Evolutionary conservation across 1,140 invertebrate genomes (phyloP).

Genomic region (Mercenaria mercenaria): DNA sequence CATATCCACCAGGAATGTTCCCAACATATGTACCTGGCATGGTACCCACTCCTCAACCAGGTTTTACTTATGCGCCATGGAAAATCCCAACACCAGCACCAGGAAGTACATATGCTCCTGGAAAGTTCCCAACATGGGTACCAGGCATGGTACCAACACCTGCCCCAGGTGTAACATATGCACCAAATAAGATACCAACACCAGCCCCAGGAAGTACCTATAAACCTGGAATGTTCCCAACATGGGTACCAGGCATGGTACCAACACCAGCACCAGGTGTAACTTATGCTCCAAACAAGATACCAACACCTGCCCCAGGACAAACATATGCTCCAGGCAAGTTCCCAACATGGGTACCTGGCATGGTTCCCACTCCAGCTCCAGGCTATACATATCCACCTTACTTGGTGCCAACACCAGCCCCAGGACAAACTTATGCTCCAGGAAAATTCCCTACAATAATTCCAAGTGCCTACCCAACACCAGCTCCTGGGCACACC

Average conservation of each 20-base stretch:
- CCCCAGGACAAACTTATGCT: slow-evolving; percentile 45
- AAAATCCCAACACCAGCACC: slow-evolving; percentile 48
- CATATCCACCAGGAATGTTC: slow-evolving; percentile 66
- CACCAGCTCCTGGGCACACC: slow-evolving; percentile 8
- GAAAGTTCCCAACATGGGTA: slow-evolving; percentile 54
- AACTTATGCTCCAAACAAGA: slow-evolving; percentile 54
- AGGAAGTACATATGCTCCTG: slow-evolving; percentile 56
- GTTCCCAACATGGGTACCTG: slow-evolving; percentile 34
- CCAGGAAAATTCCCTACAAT: slow-evolving; percentile 57
- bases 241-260: slow-evolving; percentile 59
- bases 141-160: slow-evolving; percentile 59
- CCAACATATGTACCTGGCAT: slow-evolving; percentile 65
- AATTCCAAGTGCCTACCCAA: slow-evolving; percentile 11
- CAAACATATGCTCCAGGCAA: slow-evolving; percentile 72
- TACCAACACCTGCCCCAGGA: slow-evolving; percentile 70
- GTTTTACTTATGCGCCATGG: slow-evolving; percentile 56
- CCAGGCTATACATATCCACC: slow-evolving; percentile 66
- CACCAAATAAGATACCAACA: slow-evolving; percentile 69
- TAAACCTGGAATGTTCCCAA: slow-evolving; percentile 63
- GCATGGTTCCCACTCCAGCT: slow-evolving; percentile 59
- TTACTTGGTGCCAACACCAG: slow-evolving; percentile 42
- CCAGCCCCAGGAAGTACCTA: slow-evolving; percentile 68
- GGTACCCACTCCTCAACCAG: slow-evolving; percentile 66
- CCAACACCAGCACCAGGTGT: slow-evolving; percentile 65
- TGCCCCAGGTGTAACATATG: slow-evolving; percentile 71